Base-by-base conservation (phyloP, 2,888 invertebrate species). In the Flexamia atlantica region DNA sequence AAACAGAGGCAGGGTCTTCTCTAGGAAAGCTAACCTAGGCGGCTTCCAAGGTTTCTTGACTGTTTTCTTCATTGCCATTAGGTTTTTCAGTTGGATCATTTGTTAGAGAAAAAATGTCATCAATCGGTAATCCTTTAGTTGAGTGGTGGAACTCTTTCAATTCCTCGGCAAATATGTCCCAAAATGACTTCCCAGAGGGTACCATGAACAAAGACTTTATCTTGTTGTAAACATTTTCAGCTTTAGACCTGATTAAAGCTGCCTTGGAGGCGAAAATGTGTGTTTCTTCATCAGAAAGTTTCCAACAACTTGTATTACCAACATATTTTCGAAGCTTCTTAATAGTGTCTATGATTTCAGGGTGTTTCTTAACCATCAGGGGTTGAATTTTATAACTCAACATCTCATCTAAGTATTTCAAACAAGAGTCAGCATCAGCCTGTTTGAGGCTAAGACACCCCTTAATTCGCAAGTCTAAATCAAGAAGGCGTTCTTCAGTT, bases 341-440 rank as follows among this genome's bases (percentile, higher is more conserved):
- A 81, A 97, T 92, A 0, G 96, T 96, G 88, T 96, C 95, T 70
- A 97, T 92, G 87, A 95, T 93, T 70, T 94, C 93, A 0, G 96
- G 95, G 91, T 97, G 95, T 87, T 97, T 97, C 83, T 96, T 92
- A 60, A 97, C 90, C 95, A 96, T 96, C 28, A 96, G 90, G 0
- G 94, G 93, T 85, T 94, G 94, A 28, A 95, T 89, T 5, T 93
- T 90, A 84, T 95, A 88, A 9, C 92, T 92, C 89, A 91, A 88
- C 87, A 92, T 90, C 85, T 94, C 93, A 64, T 95, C 94, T 86
- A 97, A 90, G 0, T 94, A 91, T 81, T 93, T 93, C 46, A 97
- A 89, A 86, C 96, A 96, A 83, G 93, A 90, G 46, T 95, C 94
- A 0, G 95, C 93, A 87, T 96, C 94, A 0, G 96, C 96, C 85